phyloP scores from a whole-genome alignment of 1,140 invertebrate species.

The Metopolophium dirhodum region DNA sequence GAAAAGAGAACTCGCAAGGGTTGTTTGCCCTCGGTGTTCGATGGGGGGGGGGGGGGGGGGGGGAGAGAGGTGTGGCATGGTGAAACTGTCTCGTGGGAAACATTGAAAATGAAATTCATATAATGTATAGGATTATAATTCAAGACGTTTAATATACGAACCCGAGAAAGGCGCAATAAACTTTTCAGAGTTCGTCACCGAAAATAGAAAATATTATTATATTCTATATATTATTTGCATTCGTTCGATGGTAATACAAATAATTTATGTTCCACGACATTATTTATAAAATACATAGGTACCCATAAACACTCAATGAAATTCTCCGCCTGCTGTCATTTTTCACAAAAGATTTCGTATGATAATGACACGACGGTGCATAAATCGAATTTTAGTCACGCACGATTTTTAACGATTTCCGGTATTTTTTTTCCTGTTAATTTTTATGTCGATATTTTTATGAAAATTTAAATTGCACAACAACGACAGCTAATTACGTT shows the following conservation, averaged over 20 bases:
- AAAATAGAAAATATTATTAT: neutral
- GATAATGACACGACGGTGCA: neutral
- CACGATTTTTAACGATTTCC: neutral
- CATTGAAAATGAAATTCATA: neutral
- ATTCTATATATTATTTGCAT: neutral
- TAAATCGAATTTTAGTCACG: neutral
- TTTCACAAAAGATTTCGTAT: neutral
- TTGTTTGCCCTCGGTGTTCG: neutral
- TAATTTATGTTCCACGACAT: neutral
- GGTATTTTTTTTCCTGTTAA: neutral
- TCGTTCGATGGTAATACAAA: neutral
- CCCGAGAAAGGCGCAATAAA: neutral
- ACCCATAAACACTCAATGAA: neutral
- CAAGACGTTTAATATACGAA: neutral
- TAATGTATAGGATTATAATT: constrained; percentile 20
- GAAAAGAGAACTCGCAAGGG: neutral
- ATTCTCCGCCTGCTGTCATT: neutral
- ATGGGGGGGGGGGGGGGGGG: too few relatives aligned
- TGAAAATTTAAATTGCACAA: neutral
- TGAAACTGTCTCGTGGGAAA: neutral
- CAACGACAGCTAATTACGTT: neutral
- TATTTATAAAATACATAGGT: neutral
- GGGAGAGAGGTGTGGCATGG: too few relatives aligned
- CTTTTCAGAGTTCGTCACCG: neutral
- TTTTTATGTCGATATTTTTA: neutral